Evolutionary conservation across 2,113 vertebrate species (phyloP).

Genomic region (Alectura lathami): DNA sequence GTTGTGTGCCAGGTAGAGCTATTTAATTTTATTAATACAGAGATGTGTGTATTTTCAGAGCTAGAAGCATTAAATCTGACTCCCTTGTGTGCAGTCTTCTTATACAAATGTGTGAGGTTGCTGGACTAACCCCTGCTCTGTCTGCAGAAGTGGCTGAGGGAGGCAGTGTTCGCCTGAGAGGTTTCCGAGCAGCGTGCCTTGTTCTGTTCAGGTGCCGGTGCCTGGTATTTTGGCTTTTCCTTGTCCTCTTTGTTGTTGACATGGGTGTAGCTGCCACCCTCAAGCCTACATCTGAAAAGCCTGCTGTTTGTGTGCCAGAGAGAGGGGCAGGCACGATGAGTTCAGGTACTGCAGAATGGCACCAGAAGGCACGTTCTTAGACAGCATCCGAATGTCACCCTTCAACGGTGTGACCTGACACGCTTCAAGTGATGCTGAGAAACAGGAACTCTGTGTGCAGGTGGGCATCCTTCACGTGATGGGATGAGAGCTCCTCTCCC

Average conservation of each 20-base stretch:
- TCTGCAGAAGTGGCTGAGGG: not conserved
- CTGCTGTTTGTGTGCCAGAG: not conserved
- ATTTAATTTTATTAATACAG: not conserved
- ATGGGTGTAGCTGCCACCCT: not conserved
- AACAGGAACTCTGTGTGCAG: rapidly evolving
- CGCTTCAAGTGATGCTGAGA: not conserved
- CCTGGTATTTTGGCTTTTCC: not conserved
- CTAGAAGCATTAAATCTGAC: not conserved
- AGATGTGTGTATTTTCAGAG: not conserved
- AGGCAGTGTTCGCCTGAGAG: not conserved
- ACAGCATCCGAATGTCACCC: not conserved
- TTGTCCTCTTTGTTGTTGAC: not conserved
- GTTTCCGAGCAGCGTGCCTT: rapidly evolving
- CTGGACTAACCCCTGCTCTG: not conserved
- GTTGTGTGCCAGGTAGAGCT: not conserved
- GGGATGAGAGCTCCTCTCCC: not conserved
- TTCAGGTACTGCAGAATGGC: not conserved
- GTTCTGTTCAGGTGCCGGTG: not conserved
- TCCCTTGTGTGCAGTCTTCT: not conserved
- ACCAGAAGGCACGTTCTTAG: not conserved
- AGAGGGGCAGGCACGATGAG: not conserved
- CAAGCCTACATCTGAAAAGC: not conserved
- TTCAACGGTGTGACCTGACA: not conserved
- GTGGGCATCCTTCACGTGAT: rapidly evolving
- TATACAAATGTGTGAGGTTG: rapidly evolving